Evolutionary conservation across 37 sponge, comb jelly and placozoan genomes (phyloP).

Genomic region (Agelas oroides): DNA sequence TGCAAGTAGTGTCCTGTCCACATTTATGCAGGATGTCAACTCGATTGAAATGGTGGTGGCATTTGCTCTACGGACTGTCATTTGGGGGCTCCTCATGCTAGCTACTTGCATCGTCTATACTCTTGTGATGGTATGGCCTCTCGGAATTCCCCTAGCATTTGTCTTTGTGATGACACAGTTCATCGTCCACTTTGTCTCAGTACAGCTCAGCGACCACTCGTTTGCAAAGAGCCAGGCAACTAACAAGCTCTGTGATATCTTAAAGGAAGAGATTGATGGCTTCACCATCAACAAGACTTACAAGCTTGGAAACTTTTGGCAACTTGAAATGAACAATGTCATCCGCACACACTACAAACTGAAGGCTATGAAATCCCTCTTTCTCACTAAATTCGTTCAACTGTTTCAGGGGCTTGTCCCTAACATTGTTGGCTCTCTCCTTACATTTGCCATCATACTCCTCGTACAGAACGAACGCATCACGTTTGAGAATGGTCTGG

Average conservation of each 20-base stretch:
- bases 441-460: slow-evolving; percentile 27
- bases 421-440: neutral
- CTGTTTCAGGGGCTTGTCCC: slow-evolving; percentile 29
- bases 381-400: slow-evolving; percentile 18
- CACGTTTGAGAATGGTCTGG: slow-evolving; percentile 31
- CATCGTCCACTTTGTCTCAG: neutral
- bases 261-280: slow-evolving; percentile 60
- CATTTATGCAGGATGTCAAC: slow-evolving; percentile 52
- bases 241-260: slow-evolving; percentile 11
- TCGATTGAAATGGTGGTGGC: slow-evolving; percentile 47
- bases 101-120: slow-evolving; percentile 16
- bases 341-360: slow-evolving; percentile 8
- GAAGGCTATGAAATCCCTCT: slow-evolving; percentile 24
- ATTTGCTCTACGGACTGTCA: slow-evolving; percentile 7
- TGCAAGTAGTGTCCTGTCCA: neutral
- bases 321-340: neutral
- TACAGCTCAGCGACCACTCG: neutral
- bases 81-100: slow-evolving; percentile 20
- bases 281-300: slow-evolving; percentile 43
- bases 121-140: slow-evolving; percentile 36
- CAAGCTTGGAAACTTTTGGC: slow-evolving; percentile 36
- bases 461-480: slow-evolving; percentile 11
- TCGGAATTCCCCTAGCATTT: slow-evolving; percentile 31
- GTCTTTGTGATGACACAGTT: slow-evolving; percentile 21
- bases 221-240: slow-evolving; percentile 45